A percentile compares a stretch with the other conserved stretches of the same genome.
Evolutionary conservation across 2,888 invertebrate genomes (phyloP).

Genomic region (Drosophila multiciliata): DNA sequence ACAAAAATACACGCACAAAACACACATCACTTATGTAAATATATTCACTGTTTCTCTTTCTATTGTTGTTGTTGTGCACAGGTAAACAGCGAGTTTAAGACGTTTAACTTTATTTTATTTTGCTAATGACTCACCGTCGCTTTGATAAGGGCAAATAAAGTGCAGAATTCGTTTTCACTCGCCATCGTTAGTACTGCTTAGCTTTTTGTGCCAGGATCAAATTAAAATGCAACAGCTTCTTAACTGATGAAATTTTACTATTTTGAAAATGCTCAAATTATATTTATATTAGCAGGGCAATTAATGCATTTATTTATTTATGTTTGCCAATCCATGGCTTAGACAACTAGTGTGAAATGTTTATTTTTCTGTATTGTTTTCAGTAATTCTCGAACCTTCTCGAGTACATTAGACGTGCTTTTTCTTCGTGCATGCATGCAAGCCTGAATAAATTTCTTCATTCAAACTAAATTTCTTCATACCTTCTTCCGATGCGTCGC

Average conservation of each 20-base stretch:
- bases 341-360: constrained; percentile 5
- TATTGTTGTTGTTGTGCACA: constrained; percentile 5
- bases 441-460: not conserved
- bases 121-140: constrained; percentile 66
- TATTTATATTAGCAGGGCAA: not conserved
- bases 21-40: constrained; percentile 6
- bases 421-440: not conserved
- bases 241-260: constrained; percentile 10
- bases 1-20: constrained; percentile 20
- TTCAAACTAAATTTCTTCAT: constrained; percentile 28
- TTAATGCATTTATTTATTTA: not conserved
- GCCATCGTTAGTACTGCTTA: constrained; percentile 25
- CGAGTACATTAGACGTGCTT: constrained; percentile 16
- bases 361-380: not conserved
- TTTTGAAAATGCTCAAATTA: not conserved
- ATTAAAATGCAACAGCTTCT: constrained; percentile 1
- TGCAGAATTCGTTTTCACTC: constrained; percentile 18
- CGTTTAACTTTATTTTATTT: constrained; percentile 22
- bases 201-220: constrained; percentile 19
- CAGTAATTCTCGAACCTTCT: constrained; percentile 22
- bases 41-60: not conserved
- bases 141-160: constrained; percentile 55
- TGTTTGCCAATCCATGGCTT: not conserved
- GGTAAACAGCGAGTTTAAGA: constrained; percentile 16
- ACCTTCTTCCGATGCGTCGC: constrained; percentile 83